These are phyloP conservation scores for Diadophis punctatus DNA, from an alignment of 2,113 vertebrate genomes.

Conservation along the genomic window DNA sequence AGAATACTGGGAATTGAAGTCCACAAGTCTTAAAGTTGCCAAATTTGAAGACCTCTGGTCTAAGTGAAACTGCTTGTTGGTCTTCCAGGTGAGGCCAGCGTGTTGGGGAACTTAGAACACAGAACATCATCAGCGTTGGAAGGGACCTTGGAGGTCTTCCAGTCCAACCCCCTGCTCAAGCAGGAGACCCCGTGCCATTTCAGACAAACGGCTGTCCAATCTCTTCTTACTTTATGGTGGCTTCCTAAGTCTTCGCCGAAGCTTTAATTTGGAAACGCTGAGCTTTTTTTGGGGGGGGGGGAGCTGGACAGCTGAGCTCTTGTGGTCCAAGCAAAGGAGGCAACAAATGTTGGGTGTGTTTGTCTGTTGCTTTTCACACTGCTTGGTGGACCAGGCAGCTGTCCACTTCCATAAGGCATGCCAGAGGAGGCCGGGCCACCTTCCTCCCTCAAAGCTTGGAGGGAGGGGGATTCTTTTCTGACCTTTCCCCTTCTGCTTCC, in stretches of 20 bases:
- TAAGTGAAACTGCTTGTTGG: background rate
- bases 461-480: background rate
- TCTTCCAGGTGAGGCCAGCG: background rate
- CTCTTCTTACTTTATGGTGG: background rate
- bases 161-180: background rate
- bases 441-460: background rate
- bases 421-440: background rate
- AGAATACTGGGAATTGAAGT: too few relatives aligned
- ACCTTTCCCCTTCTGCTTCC: background rate
- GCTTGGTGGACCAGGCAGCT: conserved; percentile 24
- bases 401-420: conserved; percentile 42
- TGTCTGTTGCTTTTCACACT: conserved; percentile 32
- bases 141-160: background rate
- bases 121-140: background rate
- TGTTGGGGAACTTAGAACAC: background rate
- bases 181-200: background rate
- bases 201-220: background rate
- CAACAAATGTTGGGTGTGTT: conserved; percentile 21
- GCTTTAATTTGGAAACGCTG: background rate
- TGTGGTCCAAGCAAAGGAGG: background rate
- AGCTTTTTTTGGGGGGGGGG: rapidly evolving
- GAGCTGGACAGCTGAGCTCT: background rate
- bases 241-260: too few relatives aligned
- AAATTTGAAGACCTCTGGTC: too few relatives aligned
- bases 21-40: too few relatives aligned